Evolutionary conservation across 2,797 vertebrate species (phyloP).

Genomic region (Sebastolobus alascanus): DNA sequence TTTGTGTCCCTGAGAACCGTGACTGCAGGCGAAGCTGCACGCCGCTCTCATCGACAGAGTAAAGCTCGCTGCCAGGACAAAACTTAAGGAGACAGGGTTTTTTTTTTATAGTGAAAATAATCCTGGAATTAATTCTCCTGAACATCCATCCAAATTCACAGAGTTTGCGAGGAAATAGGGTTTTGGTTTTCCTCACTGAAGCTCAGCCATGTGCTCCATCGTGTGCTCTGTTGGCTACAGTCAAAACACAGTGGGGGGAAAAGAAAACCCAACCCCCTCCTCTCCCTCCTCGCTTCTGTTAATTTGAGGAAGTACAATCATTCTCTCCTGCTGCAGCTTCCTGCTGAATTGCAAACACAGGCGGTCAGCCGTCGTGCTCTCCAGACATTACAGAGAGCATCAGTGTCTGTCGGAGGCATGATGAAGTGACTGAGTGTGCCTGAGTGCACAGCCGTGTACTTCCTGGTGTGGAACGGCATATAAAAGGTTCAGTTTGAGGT

Average conservation of each 20-base stretch:
- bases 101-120: slow-evolving; percentile 31
- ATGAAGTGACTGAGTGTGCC: slow-evolving; percentile 3
- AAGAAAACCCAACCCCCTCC: background rate
- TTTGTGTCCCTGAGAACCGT: slow-evolving; percentile 76
- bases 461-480: background rate
- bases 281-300: slow-evolving; percentile 12
- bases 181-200: slow-evolving; percentile 2
- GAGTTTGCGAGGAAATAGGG: background rate
- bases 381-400: slow-evolving; percentile 48
- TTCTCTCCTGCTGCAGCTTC: slow-evolving; percentile 59
- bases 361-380: slow-evolving; percentile 31
- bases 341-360: slow-evolving; percentile 58
- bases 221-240: slow-evolving; percentile 55
- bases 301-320: slow-evolving; percentile 72
- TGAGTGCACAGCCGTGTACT: background rate
- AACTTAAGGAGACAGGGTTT: slow-evolving; percentile 31
- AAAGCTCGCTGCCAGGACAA: slow-evolving; percentile 20
- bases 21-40: slow-evolving; percentile 61
- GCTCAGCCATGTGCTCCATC: slow-evolving; percentile 42
- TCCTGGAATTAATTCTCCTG: slow-evolving; percentile 36
- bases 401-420: slow-evolving; percentile 27
- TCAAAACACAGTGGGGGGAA: slow-evolving; percentile 56
- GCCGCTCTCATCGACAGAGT: slow-evolving; percentile 33
- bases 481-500: slow-evolving; percentile 7
- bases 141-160: slow-evolving; percentile 5